phyloP scores from a whole-genome alignment of 30 jellyfish, hydroid and myxozoan species.

The Aurelia sp. region DNA sequence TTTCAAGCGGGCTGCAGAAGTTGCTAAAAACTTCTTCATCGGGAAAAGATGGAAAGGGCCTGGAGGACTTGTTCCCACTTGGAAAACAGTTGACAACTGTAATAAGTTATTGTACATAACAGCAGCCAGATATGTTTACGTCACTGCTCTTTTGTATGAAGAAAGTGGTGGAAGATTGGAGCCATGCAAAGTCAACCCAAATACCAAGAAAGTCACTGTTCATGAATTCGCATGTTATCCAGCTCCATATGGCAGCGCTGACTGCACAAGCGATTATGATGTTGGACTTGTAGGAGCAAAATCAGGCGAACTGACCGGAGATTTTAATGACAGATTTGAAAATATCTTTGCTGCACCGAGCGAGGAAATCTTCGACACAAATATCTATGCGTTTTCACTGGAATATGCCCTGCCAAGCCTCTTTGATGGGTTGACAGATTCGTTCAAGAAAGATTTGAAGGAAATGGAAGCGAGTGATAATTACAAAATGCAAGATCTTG shows the following conservation, averaged over 20 bases:
- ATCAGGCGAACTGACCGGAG: constrained; percentile 23
- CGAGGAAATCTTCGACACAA: constrained; percentile 42
- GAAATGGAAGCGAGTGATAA: not conserved
- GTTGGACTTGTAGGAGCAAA: constrained; percentile 60
- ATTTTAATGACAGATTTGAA: constrained; percentile 6
- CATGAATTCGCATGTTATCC: constrained; percentile 42
- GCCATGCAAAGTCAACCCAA: not conserved
- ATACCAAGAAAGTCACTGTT: not conserved
- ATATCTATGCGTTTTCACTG: constrained; percentile 41
- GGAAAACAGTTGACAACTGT: not conserved
- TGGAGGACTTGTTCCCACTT: not conserved
- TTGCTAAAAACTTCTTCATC: not conserved
- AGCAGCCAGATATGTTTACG: constrained; percentile 36
- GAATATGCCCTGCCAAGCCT: constrained; percentile 47
- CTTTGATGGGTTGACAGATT: not conserved
- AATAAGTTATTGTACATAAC: constrained; percentile 25
- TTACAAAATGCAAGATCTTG: constrained; percentile 6
- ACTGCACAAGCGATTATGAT: constrained; percentile 57
- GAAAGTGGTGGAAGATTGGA: not conserved
- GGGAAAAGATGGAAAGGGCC: constrained; percentile 1
- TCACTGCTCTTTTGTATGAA: not conserved
- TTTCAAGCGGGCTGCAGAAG: not conserved
- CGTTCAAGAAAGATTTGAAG: not conserved
- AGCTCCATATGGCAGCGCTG: constrained; percentile 34
- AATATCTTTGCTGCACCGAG: constrained; percentile 11